Conservation (phyloP, 2,113 vertebrate species). For the Delphinus delphis region DNA sequence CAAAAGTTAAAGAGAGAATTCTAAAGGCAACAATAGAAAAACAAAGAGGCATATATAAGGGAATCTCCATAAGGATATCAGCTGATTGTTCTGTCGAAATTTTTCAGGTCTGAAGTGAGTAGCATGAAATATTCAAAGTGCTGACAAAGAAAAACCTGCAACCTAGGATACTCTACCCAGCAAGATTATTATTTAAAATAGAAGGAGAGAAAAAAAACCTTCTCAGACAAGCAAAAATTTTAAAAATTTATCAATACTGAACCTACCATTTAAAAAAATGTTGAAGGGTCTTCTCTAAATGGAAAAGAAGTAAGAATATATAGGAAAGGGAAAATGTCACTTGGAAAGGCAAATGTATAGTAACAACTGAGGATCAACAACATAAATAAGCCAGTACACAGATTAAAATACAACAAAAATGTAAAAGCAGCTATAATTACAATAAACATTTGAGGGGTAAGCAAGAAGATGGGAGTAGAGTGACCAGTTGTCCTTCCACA, state of each 20-base stretch:
- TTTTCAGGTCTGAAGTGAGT: no score
- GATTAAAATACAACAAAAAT: background rate
- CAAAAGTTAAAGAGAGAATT: no score
- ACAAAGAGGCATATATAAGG: no score
- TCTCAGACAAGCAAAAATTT: no score
- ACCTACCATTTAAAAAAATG: background rate
- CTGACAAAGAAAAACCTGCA: no score
- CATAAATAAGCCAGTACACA: background rate
- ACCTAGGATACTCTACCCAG: no score
- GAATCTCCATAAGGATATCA: no score
- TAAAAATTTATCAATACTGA: background rate
- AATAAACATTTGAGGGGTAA: background rate
- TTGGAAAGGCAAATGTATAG: background rate
- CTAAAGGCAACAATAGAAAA: no score
- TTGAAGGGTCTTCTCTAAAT: background rate
- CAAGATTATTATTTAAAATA: no score
- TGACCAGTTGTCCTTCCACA: background rate
- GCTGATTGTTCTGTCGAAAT: no score
- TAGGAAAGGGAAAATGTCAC: background rate
- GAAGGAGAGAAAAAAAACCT: no score
- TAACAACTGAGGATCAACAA: background rate
- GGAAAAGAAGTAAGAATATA: background rate
- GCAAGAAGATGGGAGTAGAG: background rate
- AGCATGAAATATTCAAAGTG: no score
- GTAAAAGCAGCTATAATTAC: background rate